Percentiles rank a stretch among this genome's conserved stretches.
phyloP scores from a whole-genome alignment of 2,797 vertebrate genomes.

The Arctocebus calabarensis region DNA sequence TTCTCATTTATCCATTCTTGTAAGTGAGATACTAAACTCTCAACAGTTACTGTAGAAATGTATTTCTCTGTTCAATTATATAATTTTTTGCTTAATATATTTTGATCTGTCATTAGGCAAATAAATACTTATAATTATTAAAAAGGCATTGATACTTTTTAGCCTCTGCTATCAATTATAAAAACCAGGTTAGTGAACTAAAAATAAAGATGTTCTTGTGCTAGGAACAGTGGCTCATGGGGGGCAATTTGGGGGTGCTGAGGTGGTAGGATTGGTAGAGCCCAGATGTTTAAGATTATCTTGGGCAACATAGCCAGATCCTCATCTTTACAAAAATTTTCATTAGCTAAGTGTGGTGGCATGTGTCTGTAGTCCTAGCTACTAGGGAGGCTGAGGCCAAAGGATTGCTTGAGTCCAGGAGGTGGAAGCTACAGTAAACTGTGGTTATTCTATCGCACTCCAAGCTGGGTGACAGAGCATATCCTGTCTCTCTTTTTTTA shows the following conservation, averaged over 20 bases:
- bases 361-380: neutral
- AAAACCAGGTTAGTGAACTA: neutral
- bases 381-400: neutral
- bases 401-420: neutral
- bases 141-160: constrained; percentile 8
- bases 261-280: neutral
- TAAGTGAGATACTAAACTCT: no score
- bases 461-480: neutral
- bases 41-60: no score
- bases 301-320: neutral
- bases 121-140: neutral
- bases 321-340: neutral
- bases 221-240: neutral
- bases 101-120: no score
- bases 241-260: neutral
- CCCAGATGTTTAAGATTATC: neutral
- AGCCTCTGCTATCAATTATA: neutral
- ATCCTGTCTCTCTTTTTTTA: neutral
- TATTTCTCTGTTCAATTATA: no score
- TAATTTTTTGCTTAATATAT: no score
- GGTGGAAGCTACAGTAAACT: neutral
- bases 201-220: neutral
- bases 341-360: neutral
- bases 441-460: neutral
- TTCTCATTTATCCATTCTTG: no score